A percentile compares a stretch with the other conserved stretches of the same genome.
Conservation (phyloP, 2,113 vertebrate species). For the Saiga tatarica region DNA sequence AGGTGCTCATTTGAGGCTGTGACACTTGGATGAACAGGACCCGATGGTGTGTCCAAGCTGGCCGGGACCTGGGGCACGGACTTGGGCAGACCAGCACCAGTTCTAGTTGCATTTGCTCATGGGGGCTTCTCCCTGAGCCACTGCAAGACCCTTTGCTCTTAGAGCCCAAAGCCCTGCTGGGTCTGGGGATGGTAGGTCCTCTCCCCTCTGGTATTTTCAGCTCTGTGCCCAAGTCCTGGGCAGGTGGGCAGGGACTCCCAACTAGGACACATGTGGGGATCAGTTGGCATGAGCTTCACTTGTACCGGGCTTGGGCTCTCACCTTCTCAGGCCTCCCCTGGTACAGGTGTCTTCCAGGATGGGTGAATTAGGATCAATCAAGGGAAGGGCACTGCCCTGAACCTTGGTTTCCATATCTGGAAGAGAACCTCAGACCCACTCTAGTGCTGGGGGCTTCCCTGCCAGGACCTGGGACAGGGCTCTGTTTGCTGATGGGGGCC, state of each 20-base stretch:
- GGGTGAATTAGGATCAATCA: background rate
- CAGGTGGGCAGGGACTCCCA: background rate
- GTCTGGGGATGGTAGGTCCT: background rate
- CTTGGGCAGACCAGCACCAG: background rate
- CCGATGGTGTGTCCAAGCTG: background rate
- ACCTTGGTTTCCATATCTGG: background rate
- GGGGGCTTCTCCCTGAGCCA: background rate
- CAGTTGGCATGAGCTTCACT: background rate
- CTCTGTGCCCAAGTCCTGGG: background rate
- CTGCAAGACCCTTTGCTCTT: background rate
- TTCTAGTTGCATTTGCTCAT: background rate
- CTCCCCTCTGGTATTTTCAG: background rate
- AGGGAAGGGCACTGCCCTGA: background rate
- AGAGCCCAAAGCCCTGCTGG: background rate
- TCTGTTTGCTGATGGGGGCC: background rate
- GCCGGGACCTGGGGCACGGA: background rate
- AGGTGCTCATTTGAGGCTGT: background rate
- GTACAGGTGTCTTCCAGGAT: background rate
- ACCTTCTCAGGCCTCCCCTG: background rate
- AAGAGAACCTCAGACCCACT: background rate
- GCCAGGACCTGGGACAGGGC: background rate
- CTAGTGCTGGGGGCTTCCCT: background rate
- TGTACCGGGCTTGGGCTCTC: background rate
- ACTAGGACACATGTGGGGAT: background rate
- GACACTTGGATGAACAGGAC: background rate